Evolutionary conservation across 2,113 vertebrate genomes (phyloP).

Genomic region (Sinocyclocheilus maitianheensis): DNA sequence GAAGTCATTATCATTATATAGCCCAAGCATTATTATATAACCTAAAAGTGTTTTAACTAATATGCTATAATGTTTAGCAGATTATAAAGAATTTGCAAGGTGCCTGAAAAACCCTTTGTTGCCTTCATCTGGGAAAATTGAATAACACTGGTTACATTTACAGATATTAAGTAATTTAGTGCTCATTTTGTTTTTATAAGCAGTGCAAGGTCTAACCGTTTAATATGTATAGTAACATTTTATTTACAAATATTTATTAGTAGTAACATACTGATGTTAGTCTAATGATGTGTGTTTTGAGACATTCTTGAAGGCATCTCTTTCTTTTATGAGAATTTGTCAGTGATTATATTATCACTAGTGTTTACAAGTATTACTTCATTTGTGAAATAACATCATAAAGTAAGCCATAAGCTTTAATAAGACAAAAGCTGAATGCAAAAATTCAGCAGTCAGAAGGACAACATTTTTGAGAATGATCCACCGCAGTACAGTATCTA

Average conservation of each 20-base stretch:
- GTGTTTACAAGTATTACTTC: neutral
- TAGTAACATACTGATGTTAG: neutral
- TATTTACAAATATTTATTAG: neutral
- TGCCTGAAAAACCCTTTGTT: neutral
- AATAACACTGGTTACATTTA: neutral
- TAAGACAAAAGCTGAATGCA: neutral
- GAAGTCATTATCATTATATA: neutral
- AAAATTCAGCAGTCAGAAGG: neutral
- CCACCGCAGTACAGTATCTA: neutral
- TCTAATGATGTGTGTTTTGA: neutral
- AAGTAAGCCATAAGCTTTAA: neutral
- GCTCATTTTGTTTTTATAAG: neutral
- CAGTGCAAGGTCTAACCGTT: neutral
- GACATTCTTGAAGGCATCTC: neutral
- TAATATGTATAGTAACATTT: neutral
- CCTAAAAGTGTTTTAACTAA: neutral
- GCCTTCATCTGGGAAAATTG: neutral
- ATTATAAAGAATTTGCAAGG: neutral
- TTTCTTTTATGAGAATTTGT: neutral
- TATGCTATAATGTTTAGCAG: neutral
- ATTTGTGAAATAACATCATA: neutral
- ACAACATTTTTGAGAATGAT: neutral
- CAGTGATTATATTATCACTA: neutral
- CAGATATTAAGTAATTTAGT: neutral
- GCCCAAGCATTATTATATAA: neutral